These are phyloP conservation scores for Diploscapter pachys DNA, from an alignment of 1,140 invertebrate genomes.

Conservation along the genomic window DNA sequence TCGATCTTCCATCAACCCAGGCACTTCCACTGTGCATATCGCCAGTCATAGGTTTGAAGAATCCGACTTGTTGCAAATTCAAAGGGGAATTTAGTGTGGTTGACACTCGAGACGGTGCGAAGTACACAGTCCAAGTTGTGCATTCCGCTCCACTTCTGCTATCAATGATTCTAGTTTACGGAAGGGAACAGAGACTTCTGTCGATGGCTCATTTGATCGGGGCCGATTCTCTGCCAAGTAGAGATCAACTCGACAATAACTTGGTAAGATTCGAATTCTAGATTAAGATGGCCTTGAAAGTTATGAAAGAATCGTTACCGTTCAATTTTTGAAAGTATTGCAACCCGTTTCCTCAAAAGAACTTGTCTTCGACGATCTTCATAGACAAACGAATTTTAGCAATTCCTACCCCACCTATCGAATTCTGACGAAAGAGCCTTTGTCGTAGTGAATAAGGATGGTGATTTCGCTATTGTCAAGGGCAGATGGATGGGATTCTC, in stretches of 20 bases:
- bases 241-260: slow-evolving; percentile 41
- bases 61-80: background rate
- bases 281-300: too few species aligned
- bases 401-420: slow-evolving; percentile 42
- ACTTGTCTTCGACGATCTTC: background rate
- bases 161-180: slow-evolving; percentile 43
- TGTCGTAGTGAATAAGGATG: slow-evolving; percentile 41
- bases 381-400: slow-evolving; percentile 3
- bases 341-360: background rate
- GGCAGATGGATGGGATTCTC: slow-evolving; percentile 38
- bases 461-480: slow-evolving; percentile 40
- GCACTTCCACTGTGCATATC: slow-evolving; percentile 31
- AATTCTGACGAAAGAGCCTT: slow-evolving; percentile 40
- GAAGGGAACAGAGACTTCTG: slow-evolving; percentile 37
- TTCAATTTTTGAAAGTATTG: background rate
- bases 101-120: slow-evolving; percentile 37
- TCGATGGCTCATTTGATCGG: slow-evolving; percentile 44
- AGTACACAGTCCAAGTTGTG: slow-evolving; percentile 40
- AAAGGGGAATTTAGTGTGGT: slow-evolving; percentile 20
- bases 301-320: too few species aligned
- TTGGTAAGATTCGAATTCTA: slow-evolving; percentile 22
- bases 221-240: slow-evolving; percentile 36
- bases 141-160: slow-evolving; percentile 40
- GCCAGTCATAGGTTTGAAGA: slow-evolving; percentile 32
- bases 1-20: slow-evolving; percentile 23